Conservation (phyloP, 37 sponge, comb jelly and placozoan genomes). For the Ianthella basta region DNA sequence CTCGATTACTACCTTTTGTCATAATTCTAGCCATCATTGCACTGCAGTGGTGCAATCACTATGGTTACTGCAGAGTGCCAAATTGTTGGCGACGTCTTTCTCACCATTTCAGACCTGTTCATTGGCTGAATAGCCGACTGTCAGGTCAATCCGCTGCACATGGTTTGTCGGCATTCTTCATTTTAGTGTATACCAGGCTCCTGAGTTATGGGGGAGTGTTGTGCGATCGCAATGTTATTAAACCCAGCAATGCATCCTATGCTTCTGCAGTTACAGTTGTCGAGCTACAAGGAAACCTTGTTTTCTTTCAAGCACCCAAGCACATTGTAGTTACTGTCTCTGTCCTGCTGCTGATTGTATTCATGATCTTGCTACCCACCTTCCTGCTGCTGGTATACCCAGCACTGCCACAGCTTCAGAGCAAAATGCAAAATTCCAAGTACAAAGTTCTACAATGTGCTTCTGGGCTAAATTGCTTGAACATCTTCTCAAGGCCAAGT, state of each 20-base stretch:
- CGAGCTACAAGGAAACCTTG: not conserved
- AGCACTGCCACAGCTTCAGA: conserved; percentile 9
- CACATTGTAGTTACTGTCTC: not conserved
- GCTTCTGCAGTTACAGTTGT: conserved; percentile 1
- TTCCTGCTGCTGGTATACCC: conserved; percentile 18
- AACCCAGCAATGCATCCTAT: not conserved
- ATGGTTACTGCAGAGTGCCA: not conserved
- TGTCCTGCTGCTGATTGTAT: not conserved
- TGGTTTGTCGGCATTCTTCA: conserved; percentile 8
- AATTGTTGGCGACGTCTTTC: not conserved
- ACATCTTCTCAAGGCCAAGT: not conserved
- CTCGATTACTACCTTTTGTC: not conserved
- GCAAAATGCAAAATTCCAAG: too few species aligned
- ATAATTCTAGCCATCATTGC: not conserved
- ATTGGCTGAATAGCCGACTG: not conserved
- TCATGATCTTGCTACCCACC: conserved; percentile 19
- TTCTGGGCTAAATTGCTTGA: not conserved
- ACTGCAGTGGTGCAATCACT: not conserved
- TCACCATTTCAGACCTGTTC: not conserved
- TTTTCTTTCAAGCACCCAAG: not conserved
- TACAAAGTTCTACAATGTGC: not conserved
- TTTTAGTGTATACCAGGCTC: not conserved
- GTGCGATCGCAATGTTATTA: not conserved
- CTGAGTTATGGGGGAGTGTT: not conserved
- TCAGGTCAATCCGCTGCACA: not conserved